Percentiles rank a stretch among this genome's conserved stretches.
Evolutionary conservation across 2,113 vertebrate species (phyloP).

Genomic region (Callipepla squamata): DNA sequence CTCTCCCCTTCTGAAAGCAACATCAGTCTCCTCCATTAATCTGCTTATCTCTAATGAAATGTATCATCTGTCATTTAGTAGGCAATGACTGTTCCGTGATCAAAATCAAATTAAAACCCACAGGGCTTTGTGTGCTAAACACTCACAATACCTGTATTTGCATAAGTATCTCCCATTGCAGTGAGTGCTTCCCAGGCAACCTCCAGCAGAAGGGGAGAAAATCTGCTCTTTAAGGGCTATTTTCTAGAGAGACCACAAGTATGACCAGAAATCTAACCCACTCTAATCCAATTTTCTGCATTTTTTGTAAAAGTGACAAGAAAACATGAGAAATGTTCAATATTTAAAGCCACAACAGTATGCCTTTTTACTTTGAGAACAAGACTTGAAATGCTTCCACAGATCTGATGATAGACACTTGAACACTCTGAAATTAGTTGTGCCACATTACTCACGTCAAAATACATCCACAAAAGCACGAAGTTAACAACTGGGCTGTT

Average conservation of each 20-base stretch:
- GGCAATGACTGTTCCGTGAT: background rate
- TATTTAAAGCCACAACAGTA: background rate
- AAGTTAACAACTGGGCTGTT: background rate
- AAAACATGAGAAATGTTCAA: background rate
- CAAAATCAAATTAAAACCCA: background rate
- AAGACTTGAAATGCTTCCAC: background rate
- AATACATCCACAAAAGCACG: background rate
- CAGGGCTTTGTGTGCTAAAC: background rate
- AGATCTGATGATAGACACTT: background rate
- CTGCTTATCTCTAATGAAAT: background rate
- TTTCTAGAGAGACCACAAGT: background rate
- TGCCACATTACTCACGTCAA: background rate
- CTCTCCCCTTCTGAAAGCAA: background rate
- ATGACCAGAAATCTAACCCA: background rate
- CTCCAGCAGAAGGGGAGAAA: background rate
- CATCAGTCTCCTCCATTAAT: background rate
- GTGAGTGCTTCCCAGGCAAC: background rate
- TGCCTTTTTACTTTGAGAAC: background rate
- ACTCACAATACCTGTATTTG: background rate
- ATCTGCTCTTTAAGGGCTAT: background rate
- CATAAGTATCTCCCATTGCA: background rate
- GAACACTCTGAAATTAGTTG: background rate
- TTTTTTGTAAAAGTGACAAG: background rate
- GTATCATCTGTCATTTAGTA: background rate
- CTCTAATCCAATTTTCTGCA: background rate